Conservation (phyloP, 2,797 vertebrate species). For the Sciurus vulgaris region DNA sequence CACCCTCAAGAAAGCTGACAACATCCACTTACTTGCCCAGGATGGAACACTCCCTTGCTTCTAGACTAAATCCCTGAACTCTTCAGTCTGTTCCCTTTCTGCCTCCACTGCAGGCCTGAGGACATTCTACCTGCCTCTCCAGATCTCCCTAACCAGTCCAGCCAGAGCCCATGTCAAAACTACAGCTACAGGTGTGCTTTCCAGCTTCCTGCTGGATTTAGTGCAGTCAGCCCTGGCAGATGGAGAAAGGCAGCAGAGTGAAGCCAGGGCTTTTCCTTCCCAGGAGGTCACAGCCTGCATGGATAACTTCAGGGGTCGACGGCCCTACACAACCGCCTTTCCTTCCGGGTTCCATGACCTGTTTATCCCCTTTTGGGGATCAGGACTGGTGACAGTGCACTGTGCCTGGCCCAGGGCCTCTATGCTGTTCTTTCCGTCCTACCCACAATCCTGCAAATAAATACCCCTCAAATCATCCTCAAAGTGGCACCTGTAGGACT, state of each 20-base stretch:
- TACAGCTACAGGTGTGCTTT: not conserved
- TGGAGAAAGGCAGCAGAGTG: not conserved
- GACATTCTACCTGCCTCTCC: not conserved
- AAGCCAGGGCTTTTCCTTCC: not conserved
- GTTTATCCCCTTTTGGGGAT: not conserved
- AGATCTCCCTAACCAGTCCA: not conserved
- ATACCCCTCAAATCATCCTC: not conserved
- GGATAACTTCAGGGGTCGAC: not conserved
- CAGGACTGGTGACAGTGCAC: not conserved
- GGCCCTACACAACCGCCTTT: not conserved
- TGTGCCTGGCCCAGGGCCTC: not conserved
- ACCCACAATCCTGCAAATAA: not conserved
- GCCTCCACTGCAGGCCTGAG: accelerated
- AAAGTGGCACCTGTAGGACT: not conserved
- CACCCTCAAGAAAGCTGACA: not conserved
- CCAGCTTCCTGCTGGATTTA: not conserved
- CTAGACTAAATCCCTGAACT: not conserved
- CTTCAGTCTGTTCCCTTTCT: accelerated
- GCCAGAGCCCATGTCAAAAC: not conserved
- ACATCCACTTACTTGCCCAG: not conserved
- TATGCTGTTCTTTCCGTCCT: not conserved
- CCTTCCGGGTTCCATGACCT: not conserved
- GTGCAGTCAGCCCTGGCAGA: not conserved
- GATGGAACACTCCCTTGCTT: not conserved
- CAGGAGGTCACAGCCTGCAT: no score